These are phyloP conservation scores for Heliornis fulica DNA, from an alignment of 2,113 vertebrate species.

Conservation along the genomic window DNA sequence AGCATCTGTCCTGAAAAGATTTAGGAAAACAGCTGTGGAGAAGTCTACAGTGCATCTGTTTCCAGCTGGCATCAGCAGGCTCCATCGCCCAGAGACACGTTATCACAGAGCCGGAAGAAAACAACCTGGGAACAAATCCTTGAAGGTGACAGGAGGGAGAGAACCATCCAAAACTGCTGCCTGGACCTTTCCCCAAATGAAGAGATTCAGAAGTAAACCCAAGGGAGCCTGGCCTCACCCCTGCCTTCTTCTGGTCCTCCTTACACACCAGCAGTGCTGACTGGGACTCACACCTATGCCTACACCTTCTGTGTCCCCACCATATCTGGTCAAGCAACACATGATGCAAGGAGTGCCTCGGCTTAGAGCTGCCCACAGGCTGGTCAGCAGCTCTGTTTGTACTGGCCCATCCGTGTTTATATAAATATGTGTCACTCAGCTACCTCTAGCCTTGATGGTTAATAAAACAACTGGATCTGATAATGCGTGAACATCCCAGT, in stretches of 20 bases:
- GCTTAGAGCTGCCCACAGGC: background rate
- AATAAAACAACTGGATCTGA: constrained; percentile 51
- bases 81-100: background rate
- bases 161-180: background rate
- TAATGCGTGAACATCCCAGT: constrained; percentile 48
- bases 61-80: constrained; percentile 43
- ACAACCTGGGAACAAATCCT: constrained; percentile 27
- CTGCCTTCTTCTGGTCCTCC: background rate
- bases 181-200: background rate
- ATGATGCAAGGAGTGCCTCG: background rate
- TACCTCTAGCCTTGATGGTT: constrained; percentile 5
- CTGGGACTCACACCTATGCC: background rate
- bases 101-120: constrained; percentile 20
- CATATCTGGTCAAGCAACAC: background rate
- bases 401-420: constrained; percentile 9
- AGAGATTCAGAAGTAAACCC: background rate
- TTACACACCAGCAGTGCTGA: background rate
- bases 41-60: constrained; percentile 5
- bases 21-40: constrained; percentile 32
- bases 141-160: background rate
- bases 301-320: background rate
- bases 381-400: background rate
- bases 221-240: background rate
- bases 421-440: constrained; percentile 11
- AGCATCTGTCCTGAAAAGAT: constrained; percentile 19